Base-by-base conservation (phyloP, 2,797 vertebrate genomes). In the Chelon labrosus region DNA sequence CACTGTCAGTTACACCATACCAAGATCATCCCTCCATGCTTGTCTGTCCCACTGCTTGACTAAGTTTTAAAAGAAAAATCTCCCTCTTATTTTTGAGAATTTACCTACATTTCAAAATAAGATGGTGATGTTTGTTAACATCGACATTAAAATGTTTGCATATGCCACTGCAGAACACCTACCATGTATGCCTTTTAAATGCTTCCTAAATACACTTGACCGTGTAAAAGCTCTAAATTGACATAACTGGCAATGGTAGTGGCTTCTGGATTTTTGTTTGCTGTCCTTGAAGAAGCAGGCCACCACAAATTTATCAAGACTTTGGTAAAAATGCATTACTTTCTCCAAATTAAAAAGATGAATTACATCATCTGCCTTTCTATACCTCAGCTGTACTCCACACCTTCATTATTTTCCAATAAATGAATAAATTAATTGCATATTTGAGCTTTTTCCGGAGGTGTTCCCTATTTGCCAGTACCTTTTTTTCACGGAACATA, bases 221-320 rank as follows among this genome's bases (percentile, higher is more conserved):
- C 65, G 31, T 0, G 54, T 57, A 22, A 67, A 38, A 12, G 49
- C 20, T 25, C 7, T 6, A 57, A 12, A 57, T 17, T 49, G 38
- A n/a, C 65, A 57, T 14, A 57, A 49, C 0, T 44, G 53, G 37
- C 65, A 67, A 13, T 67, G 54, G 37, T 67, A 67, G 55, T 67
- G 65, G 16, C 65, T 57, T 47, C 65, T 49, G 9, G 17, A 6
- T 57, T 42, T 14, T 49, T 38, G 10, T 38, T 25, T 57, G 14
- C 35, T 54, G 9, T 67, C 54, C 10, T 57, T 57, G 2, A 53
- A 67, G 0, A 57, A 67, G 54, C 65, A 67, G 16, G 65, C 65
- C 12, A 66, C n/a, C n/a, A n/a, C n/a, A n/a, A n/a, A n/a, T n/a
- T n/a, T n/a, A n/a, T n/a, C n/a, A n/a, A n/a, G n/a, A n/a, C n/a